Evolutionary conservation across 2,113 vertebrate species (phyloP), one percentile per base, ranked within the genome.

Genomic region (Antigone vipio): DNA sequence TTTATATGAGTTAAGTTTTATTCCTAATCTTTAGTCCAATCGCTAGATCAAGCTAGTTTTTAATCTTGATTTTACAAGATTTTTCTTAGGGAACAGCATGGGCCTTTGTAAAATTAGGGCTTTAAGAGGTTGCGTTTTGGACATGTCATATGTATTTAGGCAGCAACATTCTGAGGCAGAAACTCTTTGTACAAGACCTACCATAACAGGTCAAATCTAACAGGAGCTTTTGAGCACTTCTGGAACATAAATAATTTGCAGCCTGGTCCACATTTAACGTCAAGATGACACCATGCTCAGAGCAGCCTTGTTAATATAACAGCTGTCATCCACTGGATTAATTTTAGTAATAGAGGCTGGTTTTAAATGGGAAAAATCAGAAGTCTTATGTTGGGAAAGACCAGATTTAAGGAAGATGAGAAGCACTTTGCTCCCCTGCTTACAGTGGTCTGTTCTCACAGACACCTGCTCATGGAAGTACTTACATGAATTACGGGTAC

Each of bases 301-400:
- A 91, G 42, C 42, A 96, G 76, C 74, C 82, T 79, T 92, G 84
- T 87, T 92, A 95, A 87, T 47, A 13, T 21, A 92, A 88, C 69
- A 85, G 74, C 71, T 95, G 89, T 91, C 87, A 93, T 47, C 38
- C 63, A 27, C 34, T 56, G 42, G n/a, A 91, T 72, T 93, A 68
- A 86, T 67, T 90, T 81, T 59, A 87, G 64, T 75, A 89, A 92
- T 53, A 73, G 49, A 71, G 59, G 42, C 50, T 85, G 21, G 27
- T 19, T 93, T 95, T 73, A 82, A 91, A 85, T 17, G 38, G 74
- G 40, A 64, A 91, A 89, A 94, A 85, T 58, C 84, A 87, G 32
- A 89, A 92, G 55, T 40, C 42, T 76, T 53, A 40, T 5, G 6
- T 66, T 73, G 32, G n/a, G 71, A 69, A 92, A 77, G 30, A 73